These are phyloP conservation scores for Brachirus orientalis DNA, from an alignment of 2,113 vertebrate genomes.

Conservation along the genomic window DNA sequence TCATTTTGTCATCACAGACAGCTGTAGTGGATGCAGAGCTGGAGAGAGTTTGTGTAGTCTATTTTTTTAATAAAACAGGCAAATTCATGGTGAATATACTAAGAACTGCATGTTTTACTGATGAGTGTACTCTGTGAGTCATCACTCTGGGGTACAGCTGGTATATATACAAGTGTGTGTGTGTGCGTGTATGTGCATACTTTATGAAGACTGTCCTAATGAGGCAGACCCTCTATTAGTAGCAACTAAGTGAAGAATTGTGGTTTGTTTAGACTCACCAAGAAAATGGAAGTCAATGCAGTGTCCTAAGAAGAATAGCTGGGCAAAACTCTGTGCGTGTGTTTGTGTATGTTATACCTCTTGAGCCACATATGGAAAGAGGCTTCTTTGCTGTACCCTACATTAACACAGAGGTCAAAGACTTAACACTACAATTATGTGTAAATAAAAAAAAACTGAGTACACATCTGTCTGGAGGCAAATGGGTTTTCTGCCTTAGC, in stretches of 20 bases:
- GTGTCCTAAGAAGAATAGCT: no score
- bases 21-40: slow-evolving; percentile 12
- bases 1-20: slow-evolving; percentile 1
- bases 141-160: slow-evolving; percentile 41
- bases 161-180: no score
- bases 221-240: no score
- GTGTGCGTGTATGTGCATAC: no score
- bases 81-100: slow-evolving; percentile 26
- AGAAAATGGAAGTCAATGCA: no score
- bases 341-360: slow-evolving; percentile 1
- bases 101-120: slow-evolving; percentile 22
- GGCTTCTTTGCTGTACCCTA: slow-evolving; percentile 33
- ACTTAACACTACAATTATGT: slow-evolving; percentile 28
- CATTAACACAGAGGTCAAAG: slow-evolving; percentile 48
- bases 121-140: slow-evolving; percentile 37
- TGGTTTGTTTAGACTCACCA: no score
- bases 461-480: slow-evolving; percentile 39
- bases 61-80: slow-evolving; percentile 57
- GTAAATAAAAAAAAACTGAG: slow-evolving; percentile 17
- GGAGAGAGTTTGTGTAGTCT: background rate
- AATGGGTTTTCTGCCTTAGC: background rate
- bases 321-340: background rate
- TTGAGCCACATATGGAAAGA: slow-evolving; percentile 22
- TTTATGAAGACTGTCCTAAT: no score
- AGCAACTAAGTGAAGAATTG: no score